Base-by-base conservation (phyloP, 2,888 invertebrate species). In the Scaptomyza tumidula region DNA sequence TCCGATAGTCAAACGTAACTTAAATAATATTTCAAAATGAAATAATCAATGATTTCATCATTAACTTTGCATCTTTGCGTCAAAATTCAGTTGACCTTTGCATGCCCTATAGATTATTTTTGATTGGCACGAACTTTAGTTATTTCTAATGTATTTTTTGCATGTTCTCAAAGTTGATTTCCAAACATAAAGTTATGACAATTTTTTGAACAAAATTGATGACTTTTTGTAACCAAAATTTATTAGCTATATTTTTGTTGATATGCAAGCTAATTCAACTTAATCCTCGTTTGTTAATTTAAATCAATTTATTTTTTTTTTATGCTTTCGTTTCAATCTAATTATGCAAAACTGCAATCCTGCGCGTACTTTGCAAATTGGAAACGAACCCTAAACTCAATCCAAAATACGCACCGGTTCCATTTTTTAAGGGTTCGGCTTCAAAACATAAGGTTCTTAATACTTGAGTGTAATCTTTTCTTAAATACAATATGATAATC, bases 121-220 rank as follows among this genome's bases (percentile, higher is more conserved):
- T 14, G 37, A 44, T 33, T 19, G 27, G 46, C 55, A 45, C 27
- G 7, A 39, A 37, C 37, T n/a, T 13, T 35, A 35, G 4, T 0
- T 35, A 13, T 5, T 29, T 45, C 11, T 86, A 84, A 75, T 86
- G 54, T 27, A 57, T 10, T 43, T 39, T 56, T 78, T 43, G 85
- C 84, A 75, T 82, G 87, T 48, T 72, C 60, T 10, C 16, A 10
- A 24, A 3, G 9, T 6, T 54, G 24, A 14, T 41, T 33, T 31
- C 44, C 29, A 37, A 33, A 37, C 43, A 44, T 11, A 10, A 41
- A 37, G 37, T 7, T 10, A 16, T 50, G n/a, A 10, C 41, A 55
- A 9, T 19, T n/a, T 27, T 0, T 46, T 33, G 29, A 19, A 6
- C 16, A 24, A 29, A 41, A 48, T 16, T 10, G 13, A 56, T 71